Conservation (phyloP, 1,140 invertebrate species). For the Aphelenchoides besseyi region DNA sequence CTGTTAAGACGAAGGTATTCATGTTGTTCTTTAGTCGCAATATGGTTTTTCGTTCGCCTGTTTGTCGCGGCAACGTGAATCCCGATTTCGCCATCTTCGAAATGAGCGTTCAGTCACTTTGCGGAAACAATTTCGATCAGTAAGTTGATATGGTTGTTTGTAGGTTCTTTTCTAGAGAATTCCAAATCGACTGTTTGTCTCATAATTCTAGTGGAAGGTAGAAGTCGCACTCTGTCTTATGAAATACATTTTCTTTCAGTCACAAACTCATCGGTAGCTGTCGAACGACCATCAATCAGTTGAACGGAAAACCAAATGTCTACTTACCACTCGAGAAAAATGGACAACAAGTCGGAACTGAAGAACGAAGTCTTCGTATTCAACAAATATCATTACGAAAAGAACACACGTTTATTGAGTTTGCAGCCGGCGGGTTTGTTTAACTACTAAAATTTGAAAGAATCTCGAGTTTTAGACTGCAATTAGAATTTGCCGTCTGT, state of each 20-base stretch:
- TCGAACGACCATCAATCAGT: background rate
- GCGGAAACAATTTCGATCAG: background rate
- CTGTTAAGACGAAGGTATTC: too few species aligned
- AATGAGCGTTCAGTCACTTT: background rate
- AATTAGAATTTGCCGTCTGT: constrained; percentile 69
- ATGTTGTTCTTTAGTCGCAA: too few species aligned
- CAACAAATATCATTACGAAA: background rate
- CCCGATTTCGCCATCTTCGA: background rate
- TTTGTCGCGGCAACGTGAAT: background rate
- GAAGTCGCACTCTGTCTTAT: too few species aligned
- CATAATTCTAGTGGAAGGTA: background rate
- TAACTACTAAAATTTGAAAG: background rate
- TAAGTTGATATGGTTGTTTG: background rate
- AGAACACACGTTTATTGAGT: constrained; percentile 52
- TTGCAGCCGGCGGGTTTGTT: constrained; percentile 48
- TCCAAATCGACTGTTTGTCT: background rate
- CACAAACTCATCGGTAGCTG: background rate
- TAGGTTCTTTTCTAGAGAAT: background rate
- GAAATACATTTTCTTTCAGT: too few species aligned
- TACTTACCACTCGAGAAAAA: background rate
- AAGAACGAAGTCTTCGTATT: background rate
- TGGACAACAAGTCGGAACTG: background rate
- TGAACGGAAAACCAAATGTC: background rate
- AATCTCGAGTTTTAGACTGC: constrained; percentile 51
- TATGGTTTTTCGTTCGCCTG: background rate